These are phyloP conservation scores for Accipiter cooperii DNA, from an alignment of 2,113 vertebrate genomes.

Conservation along the genomic window DNA sequence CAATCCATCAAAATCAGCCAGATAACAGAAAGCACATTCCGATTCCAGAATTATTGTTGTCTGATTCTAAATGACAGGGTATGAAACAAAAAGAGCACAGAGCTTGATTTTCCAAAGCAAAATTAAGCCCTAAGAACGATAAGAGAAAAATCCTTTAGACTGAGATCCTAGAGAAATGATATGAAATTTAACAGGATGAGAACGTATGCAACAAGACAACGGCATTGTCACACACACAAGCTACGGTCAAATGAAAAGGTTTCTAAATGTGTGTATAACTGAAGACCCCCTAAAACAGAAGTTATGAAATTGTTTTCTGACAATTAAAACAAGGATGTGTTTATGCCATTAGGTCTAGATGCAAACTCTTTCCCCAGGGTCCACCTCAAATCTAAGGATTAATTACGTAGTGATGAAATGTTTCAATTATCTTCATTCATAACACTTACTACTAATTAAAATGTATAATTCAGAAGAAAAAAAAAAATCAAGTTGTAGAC, in stretches of 20 bases:
- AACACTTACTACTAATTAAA: not conserved
- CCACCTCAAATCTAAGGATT: not conserved
- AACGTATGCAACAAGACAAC: not conserved
- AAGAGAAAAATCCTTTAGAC: slow-evolving; percentile 16
- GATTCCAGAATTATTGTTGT: slow-evolving; percentile 53
- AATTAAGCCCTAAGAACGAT: slow-evolving; percentile 31
- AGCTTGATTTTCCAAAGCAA: slow-evolving; percentile 28
- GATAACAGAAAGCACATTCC: slow-evolving; percentile 61
- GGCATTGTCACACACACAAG: not conserved
- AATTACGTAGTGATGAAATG: not conserved
- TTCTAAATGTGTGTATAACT: not conserved
- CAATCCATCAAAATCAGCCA: slow-evolving; percentile 69
- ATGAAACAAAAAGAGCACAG: slow-evolving; percentile 59
- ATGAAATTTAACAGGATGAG: slow-evolving; percentile 1
- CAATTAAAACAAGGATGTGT: not conserved
- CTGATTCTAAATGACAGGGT: slow-evolving; percentile 52
- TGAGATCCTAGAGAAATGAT: slow-evolving; percentile 11
- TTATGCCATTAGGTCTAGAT: not conserved
- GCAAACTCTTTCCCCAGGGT: not conserved
- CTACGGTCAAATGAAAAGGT: not conserved
- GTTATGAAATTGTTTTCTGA: not conserved
- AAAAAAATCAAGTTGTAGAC: not conserved
- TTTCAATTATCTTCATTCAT: not conserved
- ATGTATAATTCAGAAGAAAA: not conserved
- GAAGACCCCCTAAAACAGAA: not conserved